Evolutionary conservation across 1,140 invertebrate genomes (phyloP).

Genomic region (Rhagoletis pomonella): DNA sequence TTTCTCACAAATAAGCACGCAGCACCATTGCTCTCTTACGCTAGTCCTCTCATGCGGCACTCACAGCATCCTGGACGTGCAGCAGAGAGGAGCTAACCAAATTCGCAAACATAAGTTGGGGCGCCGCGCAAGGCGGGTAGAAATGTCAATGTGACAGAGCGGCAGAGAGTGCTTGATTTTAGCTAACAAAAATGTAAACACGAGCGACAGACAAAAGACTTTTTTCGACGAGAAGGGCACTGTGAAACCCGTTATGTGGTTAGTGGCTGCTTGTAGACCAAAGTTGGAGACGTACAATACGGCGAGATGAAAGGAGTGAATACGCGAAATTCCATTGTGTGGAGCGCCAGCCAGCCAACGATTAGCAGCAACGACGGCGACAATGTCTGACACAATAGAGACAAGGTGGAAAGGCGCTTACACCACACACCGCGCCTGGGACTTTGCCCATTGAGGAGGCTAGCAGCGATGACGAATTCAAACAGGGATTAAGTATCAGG

Average conservation of each 20-base stretch:
- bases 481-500: background rate
- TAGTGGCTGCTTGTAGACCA: conserved; percentile 21
- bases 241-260: conserved; percentile 37
- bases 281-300: conserved; percentile 22
- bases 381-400: conserved; percentile 33
- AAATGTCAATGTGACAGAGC: background rate
- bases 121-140: background rate
- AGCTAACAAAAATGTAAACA: conserved; percentile 50
- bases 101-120: background rate
- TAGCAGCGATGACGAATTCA: background rate
- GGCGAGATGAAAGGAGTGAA: background rate
- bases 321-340: conserved; percentile 50
- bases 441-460: background rate
- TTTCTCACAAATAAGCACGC: background rate
- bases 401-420: conserved; percentile 10
- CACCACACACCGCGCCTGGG: background rate
- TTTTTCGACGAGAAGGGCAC: conserved; percentile 21
- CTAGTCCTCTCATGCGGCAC: background rate
- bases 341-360: conserved; percentile 13
- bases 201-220: background rate
- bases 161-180: conserved; percentile 7
- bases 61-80: conserved; percentile 19
- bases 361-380: conserved; percentile 5
- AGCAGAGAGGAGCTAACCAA: background rate
- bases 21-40: background rate